Evolutionary conservation across 1,140 invertebrate genomes (phyloP), one percentile per base, ranked within the genome.

Genomic region (Meloidogyne hapla): DNA sequence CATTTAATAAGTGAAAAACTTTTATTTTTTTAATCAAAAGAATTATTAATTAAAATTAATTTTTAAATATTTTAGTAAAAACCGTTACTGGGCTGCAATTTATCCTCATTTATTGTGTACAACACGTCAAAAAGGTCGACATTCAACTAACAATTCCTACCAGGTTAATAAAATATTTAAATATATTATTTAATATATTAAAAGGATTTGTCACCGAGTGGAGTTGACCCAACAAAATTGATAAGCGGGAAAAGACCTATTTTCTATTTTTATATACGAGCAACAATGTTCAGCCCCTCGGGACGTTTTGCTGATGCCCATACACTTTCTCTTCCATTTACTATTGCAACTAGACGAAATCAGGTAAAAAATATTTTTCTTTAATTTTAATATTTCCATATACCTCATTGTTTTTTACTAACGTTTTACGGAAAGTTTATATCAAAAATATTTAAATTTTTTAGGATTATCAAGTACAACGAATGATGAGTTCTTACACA

Each of bases 401-500:
- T n/a, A n/a, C n/a, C n/a, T n/a, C n/a, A n/a, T n/a, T n/a, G n/a
- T n/a, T n/a, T n/a, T n/a, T n/a, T n/a, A n/a, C n/a, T n/a, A n/a
- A n/a, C n/a, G n/a, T n/a, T n/a, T n/a, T n/a, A n/a, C n/a, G n/a
- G n/a, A n/a, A n/a, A n/a, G n/a, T n/a, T n/a, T n/a, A n/a, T n/a
- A 18, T 67, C 65, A 33, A 26, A 26, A 33, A 21, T n/a, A n/a
- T n/a, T n/a, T n/a, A n/a, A 5, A 9, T 0, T 45, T 28, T 15
- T 23, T 25, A 56, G 63, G 62, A 68, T 18, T 85, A 84, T 76
- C 84, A 86, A 75, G 85, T 86, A 10, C 85, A 86, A 62, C 72
- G 85, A 74, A 86, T 86, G 85, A 86, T 86, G 85, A 77, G 74
- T 48, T 84, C 82, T 15, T 86, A 86, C 66, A 86, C 85, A n/a